These are phyloP conservation scores for Neodiprion virginianus DNA, from an alignment of 1,140 invertebrate species.

Conservation along the genomic window DNA sequence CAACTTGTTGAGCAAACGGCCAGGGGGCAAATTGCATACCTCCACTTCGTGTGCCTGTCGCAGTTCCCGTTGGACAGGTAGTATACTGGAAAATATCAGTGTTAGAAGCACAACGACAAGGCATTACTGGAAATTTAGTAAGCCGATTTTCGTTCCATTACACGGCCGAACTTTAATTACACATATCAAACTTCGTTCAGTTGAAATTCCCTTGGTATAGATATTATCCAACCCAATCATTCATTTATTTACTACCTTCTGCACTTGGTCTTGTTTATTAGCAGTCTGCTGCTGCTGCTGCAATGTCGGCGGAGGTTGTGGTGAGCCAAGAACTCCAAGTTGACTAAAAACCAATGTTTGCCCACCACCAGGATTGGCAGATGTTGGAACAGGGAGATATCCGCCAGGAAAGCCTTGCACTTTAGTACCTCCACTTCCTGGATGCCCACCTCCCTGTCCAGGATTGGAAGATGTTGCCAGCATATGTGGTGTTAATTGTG, in stretches of 20 bases:
- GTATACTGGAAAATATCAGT: conserved; percentile 54
- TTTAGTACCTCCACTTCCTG: conserved; percentile 67
- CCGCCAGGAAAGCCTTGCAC: conserved; percentile 62
- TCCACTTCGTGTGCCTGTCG: conserved; percentile 66
- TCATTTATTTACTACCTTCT: conserved; percentile 45
- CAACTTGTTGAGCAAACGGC: conserved; percentile 71
- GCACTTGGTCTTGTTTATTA: conserved; percentile 55
- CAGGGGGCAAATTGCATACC: conserved; percentile 68
- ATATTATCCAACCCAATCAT: too few species aligned
- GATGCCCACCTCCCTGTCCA: conserved; percentile 73
- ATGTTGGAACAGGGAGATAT: conserved; percentile 76
- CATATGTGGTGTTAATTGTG: conserved; percentile 80
- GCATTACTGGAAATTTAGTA: conserved; percentile 12
- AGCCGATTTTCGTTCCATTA: conserved; percentile 7
- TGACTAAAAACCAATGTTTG: conserved; percentile 83
- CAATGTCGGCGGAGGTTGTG: conserved; percentile 62
- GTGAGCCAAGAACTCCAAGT: conserved; percentile 75
- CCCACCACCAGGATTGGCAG: conserved; percentile 76
- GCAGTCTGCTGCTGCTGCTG: conserved; percentile 56
- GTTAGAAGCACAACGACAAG: conserved; percentile 39
- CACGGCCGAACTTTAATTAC: neutral
- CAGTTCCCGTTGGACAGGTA: conserved; percentile 68
- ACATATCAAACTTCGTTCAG: neutral
- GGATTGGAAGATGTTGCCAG: conserved; percentile 68
- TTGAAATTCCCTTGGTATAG: too few species aligned